Conservation (phyloP, 2,797 vertebrate genomes). For the Strix occidentalis region DNA sequence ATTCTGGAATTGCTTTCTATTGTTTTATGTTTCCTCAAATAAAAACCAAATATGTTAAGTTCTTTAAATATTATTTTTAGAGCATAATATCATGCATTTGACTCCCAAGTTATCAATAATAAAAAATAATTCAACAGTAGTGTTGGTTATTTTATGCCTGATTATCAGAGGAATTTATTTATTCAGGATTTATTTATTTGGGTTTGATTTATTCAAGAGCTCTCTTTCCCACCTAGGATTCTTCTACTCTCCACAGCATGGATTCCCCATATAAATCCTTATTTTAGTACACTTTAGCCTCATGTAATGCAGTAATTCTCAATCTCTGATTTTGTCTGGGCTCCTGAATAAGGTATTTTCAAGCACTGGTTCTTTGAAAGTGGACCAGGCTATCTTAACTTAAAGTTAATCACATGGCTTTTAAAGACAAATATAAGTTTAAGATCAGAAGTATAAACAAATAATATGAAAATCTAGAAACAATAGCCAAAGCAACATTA, state of each 20-base stretch:
- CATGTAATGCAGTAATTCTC: neutral
- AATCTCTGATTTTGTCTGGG: neutral
- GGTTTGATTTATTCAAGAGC: neutral
- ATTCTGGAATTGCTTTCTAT: neutral
- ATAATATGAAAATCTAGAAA: neutral
- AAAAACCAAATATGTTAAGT: neutral
- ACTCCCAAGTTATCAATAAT: neutral
- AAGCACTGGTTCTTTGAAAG: neutral
- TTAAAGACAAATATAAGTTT: neutral
- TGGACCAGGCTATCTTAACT: neutral
- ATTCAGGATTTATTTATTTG: neutral
- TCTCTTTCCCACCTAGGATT: neutral
- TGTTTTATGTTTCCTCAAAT: neutral
- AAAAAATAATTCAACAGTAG: neutral
- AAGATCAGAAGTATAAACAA: neutral
- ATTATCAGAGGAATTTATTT: neutral
- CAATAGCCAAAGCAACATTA: neutral
- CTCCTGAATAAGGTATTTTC: neutral
- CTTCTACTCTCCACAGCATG: neutral
- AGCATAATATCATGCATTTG: neutral
- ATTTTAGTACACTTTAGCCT: neutral
- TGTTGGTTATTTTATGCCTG: neutral
- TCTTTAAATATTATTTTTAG: neutral
- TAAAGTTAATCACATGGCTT: neutral
- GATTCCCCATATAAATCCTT: neutral